Conservation (phyloP, 2,888 invertebrate genomes). For the Tachina lurida region DNA sequence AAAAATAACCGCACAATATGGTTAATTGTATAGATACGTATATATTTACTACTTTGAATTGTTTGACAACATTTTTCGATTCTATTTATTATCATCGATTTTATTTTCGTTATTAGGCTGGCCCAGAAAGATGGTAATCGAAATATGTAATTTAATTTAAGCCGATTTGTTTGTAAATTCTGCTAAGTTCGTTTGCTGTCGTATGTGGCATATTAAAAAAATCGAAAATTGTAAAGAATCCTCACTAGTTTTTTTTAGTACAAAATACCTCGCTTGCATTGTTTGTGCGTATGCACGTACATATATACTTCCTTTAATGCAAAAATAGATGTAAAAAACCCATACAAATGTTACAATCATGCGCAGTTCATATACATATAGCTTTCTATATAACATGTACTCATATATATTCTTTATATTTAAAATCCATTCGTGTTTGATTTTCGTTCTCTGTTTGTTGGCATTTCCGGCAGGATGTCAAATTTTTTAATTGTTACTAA, state of each 20-base stretch:
- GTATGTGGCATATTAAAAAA: no score
- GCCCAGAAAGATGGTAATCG: no score
- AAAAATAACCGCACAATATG: slow-evolving; percentile 76
- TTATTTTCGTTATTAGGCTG: not conserved
- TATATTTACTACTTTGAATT: slow-evolving; percentile 52
- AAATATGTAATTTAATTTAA: no score
- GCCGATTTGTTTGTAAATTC: no score
- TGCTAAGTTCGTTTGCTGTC: no score
- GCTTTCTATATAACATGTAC: not conserved
- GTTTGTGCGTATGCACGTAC: no score
- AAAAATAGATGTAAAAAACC: not conserved
- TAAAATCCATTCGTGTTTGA: not conserved
- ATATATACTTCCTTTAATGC: not conserved
- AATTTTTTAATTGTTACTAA: slow-evolving; percentile 51
- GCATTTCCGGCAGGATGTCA: not conserved
- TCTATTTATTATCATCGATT: slow-evolving; percentile 16
- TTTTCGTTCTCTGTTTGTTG: not conserved
- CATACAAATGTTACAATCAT: slow-evolving; percentile 23
- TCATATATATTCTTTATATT: not conserved
- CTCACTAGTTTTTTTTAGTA: no score
- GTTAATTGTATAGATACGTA: slow-evolving; percentile 76
- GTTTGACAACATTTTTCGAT: slow-evolving; percentile 49
- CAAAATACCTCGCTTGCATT: no score
- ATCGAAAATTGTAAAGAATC: no score
- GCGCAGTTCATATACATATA: slow-evolving; percentile 14